Base-by-base conservation (phyloP, 2,113 vertebrate species). In the Monarcha castaneiventris region DNA sequence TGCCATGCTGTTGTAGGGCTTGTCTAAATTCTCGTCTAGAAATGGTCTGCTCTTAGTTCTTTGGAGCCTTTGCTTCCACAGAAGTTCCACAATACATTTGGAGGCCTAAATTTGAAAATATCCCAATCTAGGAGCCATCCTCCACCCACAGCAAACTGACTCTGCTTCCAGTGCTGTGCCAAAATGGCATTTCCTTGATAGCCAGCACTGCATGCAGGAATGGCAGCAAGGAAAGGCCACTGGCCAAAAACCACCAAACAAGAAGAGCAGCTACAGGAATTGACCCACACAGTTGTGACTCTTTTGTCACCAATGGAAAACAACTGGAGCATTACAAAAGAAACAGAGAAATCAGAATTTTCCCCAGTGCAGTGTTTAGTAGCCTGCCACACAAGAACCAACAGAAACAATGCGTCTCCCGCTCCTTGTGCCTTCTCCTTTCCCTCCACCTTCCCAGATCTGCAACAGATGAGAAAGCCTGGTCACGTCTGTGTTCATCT, bases 1-100 rank as follows among this genome's bases (percentile, higher is more conserved):
- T 37, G 93, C 74, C 16, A 33, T 23, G 37, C 74, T 79, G 54
- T 73, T 84, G 87, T 93, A 89, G 91, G 69, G 33, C 67, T 94
- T 88, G 59, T 56, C 92, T 87, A 59, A 96, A 94, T 91, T 68
- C 94, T 78, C 94, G 62, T 51, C 88, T 92, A 72, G 86, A 93
- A 43, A 66, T 66, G 56, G 74, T 89, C 87, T 94, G 61, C 23
- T 90, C 51, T 51, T 94, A 74, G 61, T 95, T 67, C 84, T 84
- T 86, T 69, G 92, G 89, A 93, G 81, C 56, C 61, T 91, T 71
- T 87, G 51, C 77, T 96, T 91, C 76, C 89, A 92, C 56, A 84
- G 77, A 96, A 89, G 64, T 78, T 80, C 71, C 91, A 82, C 67
- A 84, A 89, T 59, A 84, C 12, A 66, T 52, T 91, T 90, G 30